Conservation (phyloP, 2,888 invertebrate species). For the Elysia crispata region DNA sequence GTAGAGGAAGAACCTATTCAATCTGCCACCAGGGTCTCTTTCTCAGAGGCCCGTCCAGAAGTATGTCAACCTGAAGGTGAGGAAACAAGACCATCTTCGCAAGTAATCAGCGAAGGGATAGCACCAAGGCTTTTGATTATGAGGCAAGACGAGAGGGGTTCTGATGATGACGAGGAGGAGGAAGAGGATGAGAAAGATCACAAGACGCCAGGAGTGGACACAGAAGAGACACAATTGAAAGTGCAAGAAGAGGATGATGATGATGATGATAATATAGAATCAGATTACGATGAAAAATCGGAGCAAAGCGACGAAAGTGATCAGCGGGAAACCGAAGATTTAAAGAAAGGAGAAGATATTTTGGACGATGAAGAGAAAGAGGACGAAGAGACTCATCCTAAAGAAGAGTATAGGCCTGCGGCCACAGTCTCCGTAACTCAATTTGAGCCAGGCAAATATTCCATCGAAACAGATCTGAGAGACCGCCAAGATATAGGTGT, state of each 20-base stretch:
- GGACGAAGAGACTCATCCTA: not conserved
- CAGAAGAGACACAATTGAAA: not conserved
- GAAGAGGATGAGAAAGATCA: constrained; percentile 16
- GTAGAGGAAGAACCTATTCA: constrained; percentile 44
- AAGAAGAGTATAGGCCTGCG: not conserved
- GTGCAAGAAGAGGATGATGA: constrained; percentile 10
- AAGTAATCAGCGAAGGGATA: not conserved
- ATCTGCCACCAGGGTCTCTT: constrained; percentile 22
- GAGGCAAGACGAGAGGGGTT: constrained; percentile 13
- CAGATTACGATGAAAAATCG: no score
- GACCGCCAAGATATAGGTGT: not conserved
- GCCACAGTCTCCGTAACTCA: no score
- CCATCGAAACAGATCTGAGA: not conserved
- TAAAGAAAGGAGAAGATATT: not conserved
- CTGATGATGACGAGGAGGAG: constrained; percentile 22
- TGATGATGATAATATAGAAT: not conserved
- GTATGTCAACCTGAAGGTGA: constrained; percentile 11
- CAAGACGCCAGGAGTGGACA: not conserved
- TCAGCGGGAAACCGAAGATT: not conserved
- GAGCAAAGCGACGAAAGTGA: no score
- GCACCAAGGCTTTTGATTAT: not conserved
- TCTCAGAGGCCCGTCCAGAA: constrained; percentile 21
- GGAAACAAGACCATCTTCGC: not conserved
- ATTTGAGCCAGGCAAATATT: no score
- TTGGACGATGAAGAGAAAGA: not conserved